Conservation (phyloP, 2,888 invertebrate genomes). For the Cheilosia scutellata region DNA sequence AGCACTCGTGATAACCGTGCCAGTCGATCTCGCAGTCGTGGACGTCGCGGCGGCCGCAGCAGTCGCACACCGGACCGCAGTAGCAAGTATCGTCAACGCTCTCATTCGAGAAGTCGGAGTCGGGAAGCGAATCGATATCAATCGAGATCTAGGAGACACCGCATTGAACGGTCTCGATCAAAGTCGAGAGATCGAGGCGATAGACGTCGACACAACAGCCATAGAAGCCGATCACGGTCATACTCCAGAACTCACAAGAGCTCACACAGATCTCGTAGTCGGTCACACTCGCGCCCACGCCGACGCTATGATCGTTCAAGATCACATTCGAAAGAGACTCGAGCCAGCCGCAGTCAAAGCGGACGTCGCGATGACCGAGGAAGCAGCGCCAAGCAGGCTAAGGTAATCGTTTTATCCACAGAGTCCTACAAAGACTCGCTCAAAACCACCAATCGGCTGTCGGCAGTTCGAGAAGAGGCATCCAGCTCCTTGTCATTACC, state of each 20-base stretch:
- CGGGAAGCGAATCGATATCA: slow-evolving; percentile 48
- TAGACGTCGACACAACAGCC: slow-evolving; percentile 46
- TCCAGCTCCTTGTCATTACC: slow-evolving; percentile 57
- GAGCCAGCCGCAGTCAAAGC: slow-evolving; percentile 44
- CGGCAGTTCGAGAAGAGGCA: slow-evolving; percentile 52
- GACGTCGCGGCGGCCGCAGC: slow-evolving; percentile 37
- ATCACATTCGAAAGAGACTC: slow-evolving; percentile 33
- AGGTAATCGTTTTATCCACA: slow-evolving; percentile 68
- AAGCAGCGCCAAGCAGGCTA: slow-evolving; percentile 40
- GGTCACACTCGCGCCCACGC: slow-evolving; percentile 71
- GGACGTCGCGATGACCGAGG: slow-evolving; percentile 39
- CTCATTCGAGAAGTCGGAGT: slow-evolving; percentile 60
- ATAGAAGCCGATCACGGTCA: slow-evolving; percentile 68
- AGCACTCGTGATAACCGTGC: slow-evolving; percentile 76
- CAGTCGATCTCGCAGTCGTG: slow-evolving; percentile 78
- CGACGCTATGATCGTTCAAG: slow-evolving; percentile 59
- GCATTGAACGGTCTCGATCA: slow-evolving; percentile 58
- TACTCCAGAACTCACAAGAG: slow-evolving; percentile 31
- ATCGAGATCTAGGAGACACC: slow-evolving; percentile 45
- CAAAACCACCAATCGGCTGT: slow-evolving; percentile 25
- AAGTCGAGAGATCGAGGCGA: slow-evolving; percentile 33
- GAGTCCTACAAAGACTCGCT: slow-evolving; percentile 66
- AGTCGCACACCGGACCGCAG: slow-evolving; percentile 43
- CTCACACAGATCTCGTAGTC: slow-evolving; percentile 54
- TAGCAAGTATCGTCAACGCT: slow-evolving; percentile 26